These are phyloP conservation scores for Lasioglossum villosulum DNA, from an alignment of 2,888 invertebrate genomes.

Conservation along the genomic window DNA sequence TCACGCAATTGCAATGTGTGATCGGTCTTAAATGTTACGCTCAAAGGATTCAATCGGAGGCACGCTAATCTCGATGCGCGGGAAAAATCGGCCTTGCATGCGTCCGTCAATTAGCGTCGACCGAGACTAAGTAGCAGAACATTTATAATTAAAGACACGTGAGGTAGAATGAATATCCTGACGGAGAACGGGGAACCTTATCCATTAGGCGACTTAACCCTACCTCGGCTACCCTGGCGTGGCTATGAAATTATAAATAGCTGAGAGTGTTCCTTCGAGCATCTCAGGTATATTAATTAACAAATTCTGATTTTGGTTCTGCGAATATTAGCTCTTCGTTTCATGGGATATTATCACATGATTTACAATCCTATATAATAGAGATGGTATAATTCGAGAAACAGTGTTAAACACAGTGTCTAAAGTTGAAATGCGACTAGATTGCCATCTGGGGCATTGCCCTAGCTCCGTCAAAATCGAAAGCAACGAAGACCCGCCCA, in stretches of 20 bases:
- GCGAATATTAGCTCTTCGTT: not conserved
- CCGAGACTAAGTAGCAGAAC: not conserved
- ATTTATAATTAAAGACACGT: not conserved
- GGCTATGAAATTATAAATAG: not conserved
- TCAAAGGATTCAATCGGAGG: not conserved
- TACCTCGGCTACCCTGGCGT: not conserved
- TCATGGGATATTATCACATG: not conserved
- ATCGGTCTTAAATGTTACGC: not conserved
- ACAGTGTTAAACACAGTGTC: too few relatives aligned
- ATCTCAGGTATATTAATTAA: not conserved
- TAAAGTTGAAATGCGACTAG: too few relatives aligned
- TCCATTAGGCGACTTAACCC: not conserved
- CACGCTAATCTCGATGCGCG: not conserved
- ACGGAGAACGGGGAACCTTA: not conserved
- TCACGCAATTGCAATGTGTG: not conserved
- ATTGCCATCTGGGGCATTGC: not conserved
- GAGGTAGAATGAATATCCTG: not conserved
- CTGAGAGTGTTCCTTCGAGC: not conserved
- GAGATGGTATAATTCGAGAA: too few relatives aligned
- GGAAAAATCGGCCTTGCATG: not conserved
- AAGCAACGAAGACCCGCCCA: not conserved
- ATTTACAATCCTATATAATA: too few relatives aligned
- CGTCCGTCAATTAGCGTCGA: constrained; percentile 1
- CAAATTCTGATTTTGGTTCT: not conserved
- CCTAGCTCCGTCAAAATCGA: not conserved